Base-by-base conservation (phyloP, 2,797 vertebrate genomes). In the Pipistrellus pygmaeus region DNA sequence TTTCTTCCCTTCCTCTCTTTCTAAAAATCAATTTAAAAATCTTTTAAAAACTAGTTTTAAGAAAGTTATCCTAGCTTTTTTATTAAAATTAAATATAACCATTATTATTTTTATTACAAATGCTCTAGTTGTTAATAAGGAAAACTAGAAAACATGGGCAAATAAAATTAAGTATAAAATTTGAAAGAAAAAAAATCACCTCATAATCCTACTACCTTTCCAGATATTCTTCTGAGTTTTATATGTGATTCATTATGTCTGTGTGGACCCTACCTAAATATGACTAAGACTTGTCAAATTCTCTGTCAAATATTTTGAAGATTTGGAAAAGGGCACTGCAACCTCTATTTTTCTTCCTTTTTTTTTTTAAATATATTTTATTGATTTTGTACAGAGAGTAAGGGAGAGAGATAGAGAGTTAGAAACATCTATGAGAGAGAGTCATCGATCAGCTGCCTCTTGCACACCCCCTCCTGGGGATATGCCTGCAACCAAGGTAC, bases 141-240 rank as follows among this genome's bases (percentile, higher is more conserved):
- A 96, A 95, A 90, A 46, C 35, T 78, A 85, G 55, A 91, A 96
- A 91, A 72, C 25, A 90, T 62, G 38, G n/a, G n/a, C 86, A 85
- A 89, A 44, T 83, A 96, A 87, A 85, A 88, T 84, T 32, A 85
- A 92, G 3, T 20, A 53, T 32, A 21, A 86, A 90, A 48, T 95
- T 91, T 62, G 57, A 64, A 94, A 91, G 90, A 51, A 94, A 91
- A 17, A 44, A 15, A 41, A 41, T 41, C 6, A 4, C 38, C n/a
- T 78, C 32, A 64, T 66, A 64, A 87, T 87, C 11, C n/a, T 87
- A 10, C 35, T 55, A 68, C 35, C 32, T 93, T 94, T 83, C 12
- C 44, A 62, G 46, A n/a, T 60, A n/a, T 86, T 88, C 93, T 95
- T 27, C 32, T 86, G 21, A 71, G 32, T 68, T 85, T 96, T 75